phyloP scores from a whole-genome alignment of 2,113 vertebrate species.

The Scalopus aquaticus region DNA sequence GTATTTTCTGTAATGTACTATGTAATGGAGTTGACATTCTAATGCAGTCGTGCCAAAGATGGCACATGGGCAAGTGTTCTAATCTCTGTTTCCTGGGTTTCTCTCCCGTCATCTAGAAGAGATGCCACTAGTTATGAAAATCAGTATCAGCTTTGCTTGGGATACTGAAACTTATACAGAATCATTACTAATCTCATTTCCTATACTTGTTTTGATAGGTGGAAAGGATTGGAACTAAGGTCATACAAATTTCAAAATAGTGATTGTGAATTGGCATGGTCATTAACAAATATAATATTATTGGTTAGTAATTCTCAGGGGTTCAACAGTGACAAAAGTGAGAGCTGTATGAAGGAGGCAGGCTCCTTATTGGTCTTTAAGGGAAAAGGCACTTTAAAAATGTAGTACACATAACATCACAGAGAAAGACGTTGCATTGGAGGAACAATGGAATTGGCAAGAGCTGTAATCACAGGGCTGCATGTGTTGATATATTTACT shows the following conservation, averaged over 20 bases:
- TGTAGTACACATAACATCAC: neutral
- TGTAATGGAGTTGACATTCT: constrained; percentile 41
- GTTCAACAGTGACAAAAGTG: neutral
- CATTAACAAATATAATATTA: constrained; percentile 30
- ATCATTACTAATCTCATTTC: neutral
- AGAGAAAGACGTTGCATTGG: neutral
- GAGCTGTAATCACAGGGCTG: neutral
- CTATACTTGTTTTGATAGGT: neutral
- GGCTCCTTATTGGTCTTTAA: neutral
- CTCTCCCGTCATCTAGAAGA: constrained; percentile 5
- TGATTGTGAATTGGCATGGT: neutral
- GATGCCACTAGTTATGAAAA: neutral
- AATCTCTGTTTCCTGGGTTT: neutral
- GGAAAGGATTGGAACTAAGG: neutral
- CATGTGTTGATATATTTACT: neutral
- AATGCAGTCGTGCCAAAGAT: neutral
- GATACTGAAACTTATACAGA: neutral
- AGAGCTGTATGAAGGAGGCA: neutral
- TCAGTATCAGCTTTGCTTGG: neutral
- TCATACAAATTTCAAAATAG: constrained; percentile 10
- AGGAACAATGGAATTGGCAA: neutral
- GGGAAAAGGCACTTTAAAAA: neutral
- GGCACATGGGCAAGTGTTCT: neutral
- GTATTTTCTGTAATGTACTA: constrained; percentile 22
- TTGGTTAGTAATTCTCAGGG: neutral